Conservation (phyloP, 2,888 invertebrate species). For the Acleris holmiana region DNA sequence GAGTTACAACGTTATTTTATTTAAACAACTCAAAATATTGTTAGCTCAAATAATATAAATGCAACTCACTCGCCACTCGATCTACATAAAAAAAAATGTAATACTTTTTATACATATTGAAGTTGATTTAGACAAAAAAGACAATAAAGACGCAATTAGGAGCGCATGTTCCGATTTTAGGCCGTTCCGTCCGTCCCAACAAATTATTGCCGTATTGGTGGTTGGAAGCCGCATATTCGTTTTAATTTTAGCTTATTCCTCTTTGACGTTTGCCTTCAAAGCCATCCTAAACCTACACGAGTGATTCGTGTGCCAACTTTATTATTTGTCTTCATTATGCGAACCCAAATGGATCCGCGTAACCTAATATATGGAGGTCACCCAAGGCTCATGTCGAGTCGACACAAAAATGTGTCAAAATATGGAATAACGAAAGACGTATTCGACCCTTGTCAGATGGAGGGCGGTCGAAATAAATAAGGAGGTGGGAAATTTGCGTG, state of each 20-base stretch:
- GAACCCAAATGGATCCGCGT: conserved; percentile 44
- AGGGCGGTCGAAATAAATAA: conserved; percentile 45
- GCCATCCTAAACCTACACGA: conserved; percentile 27
- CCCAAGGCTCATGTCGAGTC: conserved; percentile 51
- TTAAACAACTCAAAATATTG: too few species aligned
- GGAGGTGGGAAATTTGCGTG: conserved; percentile 42
- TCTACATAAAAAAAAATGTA: too few species aligned
- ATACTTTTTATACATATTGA: too few species aligned
- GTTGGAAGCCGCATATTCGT: background rate
- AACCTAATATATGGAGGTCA: conserved; percentile 65
- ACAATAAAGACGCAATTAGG: too few species aligned
- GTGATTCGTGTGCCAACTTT: conserved; percentile 40
- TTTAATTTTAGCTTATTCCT: background rate
- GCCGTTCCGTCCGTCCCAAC: too few species aligned
- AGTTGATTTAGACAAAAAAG: too few species aligned
- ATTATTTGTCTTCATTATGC: conserved; percentile 54
- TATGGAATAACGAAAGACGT: conserved; percentile 64
- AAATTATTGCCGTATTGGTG: too few species aligned
- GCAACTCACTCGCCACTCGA: too few species aligned
- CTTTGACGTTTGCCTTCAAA: conserved; percentile 11
- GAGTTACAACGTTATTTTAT: too few species aligned
- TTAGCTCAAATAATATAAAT: too few species aligned
- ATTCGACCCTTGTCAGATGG: conserved; percentile 66
- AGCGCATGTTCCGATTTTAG: too few species aligned
- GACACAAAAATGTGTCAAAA: conserved; percentile 61